Evolutionary conservation across 37 sponge, comb jelly and placozoan species (phyloP).

Genomic region (Cladorhizidae sp.): DNA sequence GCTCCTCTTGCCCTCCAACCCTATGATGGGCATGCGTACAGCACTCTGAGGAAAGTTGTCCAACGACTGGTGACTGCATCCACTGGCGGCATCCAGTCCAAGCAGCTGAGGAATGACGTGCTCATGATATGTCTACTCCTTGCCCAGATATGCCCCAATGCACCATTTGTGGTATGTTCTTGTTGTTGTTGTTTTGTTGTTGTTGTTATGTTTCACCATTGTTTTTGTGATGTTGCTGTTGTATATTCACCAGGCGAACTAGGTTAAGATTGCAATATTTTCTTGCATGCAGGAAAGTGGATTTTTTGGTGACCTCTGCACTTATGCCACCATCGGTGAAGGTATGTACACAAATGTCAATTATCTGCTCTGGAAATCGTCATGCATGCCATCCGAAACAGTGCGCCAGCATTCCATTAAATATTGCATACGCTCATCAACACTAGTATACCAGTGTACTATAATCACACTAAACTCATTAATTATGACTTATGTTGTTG

Average conservation of each 20-base stretch:
- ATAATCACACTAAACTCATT: too few species aligned
- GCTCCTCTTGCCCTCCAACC: neutral
- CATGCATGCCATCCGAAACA: too few species aligned
- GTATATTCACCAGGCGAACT: neutral
- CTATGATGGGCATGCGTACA: neutral
- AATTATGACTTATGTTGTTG: neutral
- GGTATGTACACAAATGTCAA: too few species aligned
- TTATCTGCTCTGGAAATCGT: too few species aligned
- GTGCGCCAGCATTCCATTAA: too few species aligned
- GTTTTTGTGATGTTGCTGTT: too few species aligned
- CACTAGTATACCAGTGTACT: too few species aligned
- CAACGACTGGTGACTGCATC: slow-evolving; percentile 48
- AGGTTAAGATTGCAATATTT: neutral
- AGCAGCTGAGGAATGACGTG: slow-evolving; percentile 78
- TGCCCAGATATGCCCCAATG: slow-evolving; percentile 65
- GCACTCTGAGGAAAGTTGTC: slow-evolving; percentile 49
- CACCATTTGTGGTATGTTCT: slow-evolving; percentile 79
- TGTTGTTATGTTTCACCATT: too few species aligned
- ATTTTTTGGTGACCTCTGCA: slow-evolving; percentile 62
- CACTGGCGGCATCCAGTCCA: slow-evolving; percentile 30
- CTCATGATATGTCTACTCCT: slow-evolving; percentile 52
- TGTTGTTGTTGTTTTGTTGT: neutral
- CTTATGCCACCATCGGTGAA: slow-evolving; percentile 61
- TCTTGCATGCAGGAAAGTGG: slow-evolving; percentile 58
- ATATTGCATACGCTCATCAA: too few species aligned